Evolutionary conservation across 2,797 vertebrate species (phyloP).

Genomic region (Gadopsis marmoratus): DNA sequence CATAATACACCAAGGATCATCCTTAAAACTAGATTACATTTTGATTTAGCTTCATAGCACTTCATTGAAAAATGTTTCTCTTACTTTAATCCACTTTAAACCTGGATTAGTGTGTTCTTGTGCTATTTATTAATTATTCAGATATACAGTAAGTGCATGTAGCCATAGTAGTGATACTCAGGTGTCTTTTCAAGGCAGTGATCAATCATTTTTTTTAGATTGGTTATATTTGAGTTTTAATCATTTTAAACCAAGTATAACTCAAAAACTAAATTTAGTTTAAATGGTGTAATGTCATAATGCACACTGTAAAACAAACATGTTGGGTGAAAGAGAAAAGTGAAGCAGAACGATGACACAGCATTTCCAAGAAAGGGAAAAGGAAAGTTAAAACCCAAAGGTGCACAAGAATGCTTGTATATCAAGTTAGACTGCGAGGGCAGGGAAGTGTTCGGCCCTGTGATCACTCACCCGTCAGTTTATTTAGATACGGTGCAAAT

Average conservation of each 20-base stretch:
- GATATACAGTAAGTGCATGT: too few relatives aligned
- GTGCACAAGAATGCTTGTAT: not conserved
- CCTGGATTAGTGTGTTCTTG: not conserved
- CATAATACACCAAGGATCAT: not conserved
- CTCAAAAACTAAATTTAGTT: not conserved
- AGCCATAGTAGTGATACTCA: too few relatives aligned
- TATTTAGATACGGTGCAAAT: conserved; percentile 4
- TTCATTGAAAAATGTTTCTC: not conserved
- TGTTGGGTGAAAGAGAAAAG: not conserved
- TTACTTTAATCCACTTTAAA: not conserved
- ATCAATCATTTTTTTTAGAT: not conserved
- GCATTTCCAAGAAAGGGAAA: not conserved
- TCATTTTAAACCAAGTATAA: not conserved
- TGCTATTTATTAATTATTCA: not conserved
- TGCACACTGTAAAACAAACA: not conserved
- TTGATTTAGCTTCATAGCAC: not conserved
- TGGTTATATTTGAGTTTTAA: not conserved
- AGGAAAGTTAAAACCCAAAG: not conserved
- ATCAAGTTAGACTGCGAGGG: not conserved
- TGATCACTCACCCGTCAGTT: not conserved
- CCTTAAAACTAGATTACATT: not conserved
- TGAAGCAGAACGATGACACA: not conserved
- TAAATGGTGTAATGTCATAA: not conserved
- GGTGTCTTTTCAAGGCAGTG: not conserved
- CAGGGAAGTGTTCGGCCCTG: not conserved